Evolutionary conservation across 2,797 vertebrate genomes (phyloP), one percentile per base, ranked within the genome.

Genomic region (Semotilus atromaculatus): DNA sequence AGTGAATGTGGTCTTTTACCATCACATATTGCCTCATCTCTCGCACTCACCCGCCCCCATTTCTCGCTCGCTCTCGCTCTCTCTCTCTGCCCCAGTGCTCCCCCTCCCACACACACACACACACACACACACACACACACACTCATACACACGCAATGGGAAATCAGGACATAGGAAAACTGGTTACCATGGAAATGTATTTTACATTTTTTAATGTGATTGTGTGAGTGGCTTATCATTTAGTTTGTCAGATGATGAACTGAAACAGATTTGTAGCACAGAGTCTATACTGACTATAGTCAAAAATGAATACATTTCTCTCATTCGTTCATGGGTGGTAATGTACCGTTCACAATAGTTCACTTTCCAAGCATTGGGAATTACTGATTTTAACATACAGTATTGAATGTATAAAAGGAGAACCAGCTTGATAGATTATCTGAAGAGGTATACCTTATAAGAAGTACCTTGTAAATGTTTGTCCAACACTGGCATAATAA

Each of bases 141-240:
- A 76, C 86, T 68, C 75, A 86, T 87, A 88, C 90, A 91, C 88
- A 85, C 86, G 77, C 83, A 83, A 84, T 80, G 87, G 90, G 87
- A 86, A 88, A 89, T 89, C 86, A 86, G 88, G 86, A 89, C 88
- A 86, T 86, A 87, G 87, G 87, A 88, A 90, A 91, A 91, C 90
- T 85, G 75, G 94, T 95, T 95, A 89, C 94, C 94, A 95, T 95
- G 92, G 94, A 91, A 91, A 95, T 95, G 88, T 88, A 78, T 88
- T 85, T 90, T 86, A 70, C 80, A 76, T 82, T 68, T 81, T 86
- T 70, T 68, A 76, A 81, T 67, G 78, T 74, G 71, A 75, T 51
- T 74, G 48, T 55, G 71, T 75, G 82, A 60, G 83, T 85, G 64
- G 78, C 26, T 18, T 83, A 86, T 67, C 67, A 36, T 67, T 48